Evolutionary conservation across 1,140 invertebrate genomes (phyloP).

Genomic region (Bombus cullumanus): DNA sequence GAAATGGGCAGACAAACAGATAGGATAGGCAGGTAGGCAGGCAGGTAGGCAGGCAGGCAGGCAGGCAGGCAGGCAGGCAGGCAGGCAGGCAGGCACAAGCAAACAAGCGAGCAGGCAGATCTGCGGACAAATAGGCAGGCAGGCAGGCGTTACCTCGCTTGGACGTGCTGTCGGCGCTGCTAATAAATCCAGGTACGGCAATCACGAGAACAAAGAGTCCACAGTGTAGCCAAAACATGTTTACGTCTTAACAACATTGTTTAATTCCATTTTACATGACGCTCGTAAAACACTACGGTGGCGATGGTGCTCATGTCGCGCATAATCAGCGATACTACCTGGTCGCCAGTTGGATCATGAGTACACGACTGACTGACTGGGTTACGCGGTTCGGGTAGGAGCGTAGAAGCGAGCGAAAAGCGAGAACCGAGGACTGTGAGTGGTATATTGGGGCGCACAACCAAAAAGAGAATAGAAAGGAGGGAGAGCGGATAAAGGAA

Average conservation of each 20-base stretch:
- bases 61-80: neutral
- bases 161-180: conserved; percentile 79
- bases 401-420: conserved; percentile 41
- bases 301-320: conserved; percentile 70
- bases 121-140: conserved; percentile 1
- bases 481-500: conserved; percentile 24
- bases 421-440: neutral
- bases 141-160: conserved; percentile 79
- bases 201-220: conserved; percentile 83
- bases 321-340: conserved; percentile 78
- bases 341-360: conserved; percentile 72
- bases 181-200: conserved; percentile 82
- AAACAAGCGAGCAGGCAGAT: conserved; percentile 21
- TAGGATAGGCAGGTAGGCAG: neutral
- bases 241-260: conserved; percentile 83
- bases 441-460: no score
- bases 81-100: conserved; percentile 1
- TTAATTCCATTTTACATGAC: conserved; percentile 82
- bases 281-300: conserved; percentile 77
- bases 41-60: conserved; percentile 4
- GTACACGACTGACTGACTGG: conserved; percentile 62
- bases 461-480: conserved; percentile 5
- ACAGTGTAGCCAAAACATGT: conserved; percentile 83
- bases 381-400: conserved; percentile 55
- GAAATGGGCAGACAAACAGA: neutral